A percentile compares a stretch with the other conserved stretches of the same genome.
These are phyloP conservation scores for Zapornia atra DNA, from an alignment of 2,113 vertebrate genomes.

Conservation along the genomic window DNA sequence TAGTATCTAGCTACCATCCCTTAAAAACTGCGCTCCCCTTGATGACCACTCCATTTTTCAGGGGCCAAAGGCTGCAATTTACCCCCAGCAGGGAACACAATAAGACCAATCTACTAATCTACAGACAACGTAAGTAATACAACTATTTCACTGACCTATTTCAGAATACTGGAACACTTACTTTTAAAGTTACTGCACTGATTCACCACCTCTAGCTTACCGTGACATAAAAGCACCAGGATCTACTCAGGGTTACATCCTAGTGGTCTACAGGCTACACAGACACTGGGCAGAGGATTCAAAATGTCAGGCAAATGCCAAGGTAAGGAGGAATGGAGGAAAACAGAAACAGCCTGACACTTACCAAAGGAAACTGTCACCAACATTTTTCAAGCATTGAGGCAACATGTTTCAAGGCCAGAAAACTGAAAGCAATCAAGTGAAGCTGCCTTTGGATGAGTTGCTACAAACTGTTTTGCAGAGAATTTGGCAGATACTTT, in stretches of 20 bases:
- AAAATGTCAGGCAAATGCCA: neutral
- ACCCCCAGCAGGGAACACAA: neutral
- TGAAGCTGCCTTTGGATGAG: neutral
- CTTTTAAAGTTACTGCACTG: neutral
- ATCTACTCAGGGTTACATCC: neutral
- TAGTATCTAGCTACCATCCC: neutral
- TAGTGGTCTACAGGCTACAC: neutral
- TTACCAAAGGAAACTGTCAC: neutral
- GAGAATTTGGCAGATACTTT: neutral
- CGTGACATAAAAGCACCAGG: neutral
- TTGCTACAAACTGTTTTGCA: neutral
- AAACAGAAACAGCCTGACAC: neutral
- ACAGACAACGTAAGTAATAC: neutral
- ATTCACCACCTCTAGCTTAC: neutral
- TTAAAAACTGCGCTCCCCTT: neutral
- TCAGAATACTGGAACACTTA: neutral
- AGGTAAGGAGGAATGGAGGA: neutral
- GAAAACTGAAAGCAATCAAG: neutral
- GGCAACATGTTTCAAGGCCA: neutral
- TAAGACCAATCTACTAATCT: neutral
- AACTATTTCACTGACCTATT: neutral
- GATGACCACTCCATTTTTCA: neutral
- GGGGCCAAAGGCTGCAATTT: neutral
- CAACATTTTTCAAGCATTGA: neutral
- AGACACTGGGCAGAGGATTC: neutral